Evolutionary conservation across 2,113 vertebrate species (phyloP).

Genomic region (Thalassarche chlororhynchos): DNA sequence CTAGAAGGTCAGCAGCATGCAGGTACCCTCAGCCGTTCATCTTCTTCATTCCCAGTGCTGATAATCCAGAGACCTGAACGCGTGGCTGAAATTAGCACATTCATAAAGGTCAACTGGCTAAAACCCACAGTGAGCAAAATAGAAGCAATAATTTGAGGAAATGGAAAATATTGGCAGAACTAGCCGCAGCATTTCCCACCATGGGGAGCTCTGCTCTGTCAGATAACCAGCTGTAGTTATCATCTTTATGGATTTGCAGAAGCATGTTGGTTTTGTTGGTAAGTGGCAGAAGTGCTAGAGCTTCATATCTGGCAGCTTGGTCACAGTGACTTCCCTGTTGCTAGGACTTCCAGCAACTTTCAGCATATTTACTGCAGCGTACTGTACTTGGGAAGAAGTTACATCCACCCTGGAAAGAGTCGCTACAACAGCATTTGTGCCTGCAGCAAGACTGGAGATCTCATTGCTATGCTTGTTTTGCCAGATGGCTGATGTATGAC

Average conservation of each 20-base stretch:
- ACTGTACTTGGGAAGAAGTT: background rate
- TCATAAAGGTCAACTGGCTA: background rate
- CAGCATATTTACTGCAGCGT: background rate
- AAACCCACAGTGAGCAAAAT: background rate
- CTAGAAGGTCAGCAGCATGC: background rate
- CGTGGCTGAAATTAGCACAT: background rate
- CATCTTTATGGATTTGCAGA: background rate
- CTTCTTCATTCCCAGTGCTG: background rate
- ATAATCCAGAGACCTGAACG: background rate
- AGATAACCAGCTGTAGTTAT: background rate
- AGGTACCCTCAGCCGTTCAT: background rate
- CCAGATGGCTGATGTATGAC: constrained; percentile 18
- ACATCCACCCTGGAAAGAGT: background rate
- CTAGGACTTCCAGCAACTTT: background rate
- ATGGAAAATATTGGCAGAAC: background rate
- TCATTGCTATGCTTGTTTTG: constrained; percentile 19
- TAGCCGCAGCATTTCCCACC: background rate
- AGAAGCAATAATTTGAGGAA: background rate
- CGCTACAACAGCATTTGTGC: background rate
- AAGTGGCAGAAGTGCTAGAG: background rate
- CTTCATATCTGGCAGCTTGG: background rate
- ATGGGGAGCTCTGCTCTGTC: background rate
- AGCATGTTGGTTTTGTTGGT: background rate
- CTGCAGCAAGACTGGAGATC: background rate
- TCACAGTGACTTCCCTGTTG: background rate